Base-by-base conservation (phyloP, 2,888 invertebrate genomes). In the Eupithecia exiguata region DNA sequence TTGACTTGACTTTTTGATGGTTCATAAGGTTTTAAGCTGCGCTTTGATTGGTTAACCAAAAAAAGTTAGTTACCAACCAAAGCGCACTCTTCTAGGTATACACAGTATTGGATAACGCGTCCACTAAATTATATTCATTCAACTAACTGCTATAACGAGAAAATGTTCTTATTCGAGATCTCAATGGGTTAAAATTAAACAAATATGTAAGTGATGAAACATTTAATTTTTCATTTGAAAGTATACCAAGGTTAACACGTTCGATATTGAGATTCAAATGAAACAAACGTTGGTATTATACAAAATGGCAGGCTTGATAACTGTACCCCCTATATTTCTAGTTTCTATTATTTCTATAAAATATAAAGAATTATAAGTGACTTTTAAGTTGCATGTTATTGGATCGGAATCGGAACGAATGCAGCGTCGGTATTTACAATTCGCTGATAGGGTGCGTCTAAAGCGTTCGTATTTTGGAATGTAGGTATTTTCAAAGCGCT, bases 161-260 rank as follows among this genome's bases (percentile, higher is more conserved):
- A 40, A 40, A 40, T 40, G 9, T 3, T 12, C 40, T 40, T 1
- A 40, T 12, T 40, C 2, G 7, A 40, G 38, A 12, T 40, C 10
- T 40, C 5, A 30, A 30, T 40, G 35, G 35, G 12, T 12, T n/a
- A n/a, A 5, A 66, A 66, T n/a, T 5, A 66, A 66, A 66, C 21
- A 66, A 40, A 65, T 21, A 66, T 21, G 14, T 69, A 78, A 92
- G 90, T 93, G 94, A 93, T 93, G 93, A 93, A 93, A 94, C 94
- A 94, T 94, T 94, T 94, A 94, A 87, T 94, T 91, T 90, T 92
- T 90, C 94, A 93, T 94, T 94, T 93, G 94, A 94, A 93, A 93
- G 92, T 92, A 92, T 94, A 92, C 91, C 93, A 93, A 92, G 78
- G 91, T 92, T 91, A 91, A 92, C 91, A 92, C 91, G 90, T 90